Evolutionary conservation across 2,797 vertebrate genomes (phyloP), one percentile per base, ranked within the genome.

Genomic region (Clarias fuscus): DNA sequence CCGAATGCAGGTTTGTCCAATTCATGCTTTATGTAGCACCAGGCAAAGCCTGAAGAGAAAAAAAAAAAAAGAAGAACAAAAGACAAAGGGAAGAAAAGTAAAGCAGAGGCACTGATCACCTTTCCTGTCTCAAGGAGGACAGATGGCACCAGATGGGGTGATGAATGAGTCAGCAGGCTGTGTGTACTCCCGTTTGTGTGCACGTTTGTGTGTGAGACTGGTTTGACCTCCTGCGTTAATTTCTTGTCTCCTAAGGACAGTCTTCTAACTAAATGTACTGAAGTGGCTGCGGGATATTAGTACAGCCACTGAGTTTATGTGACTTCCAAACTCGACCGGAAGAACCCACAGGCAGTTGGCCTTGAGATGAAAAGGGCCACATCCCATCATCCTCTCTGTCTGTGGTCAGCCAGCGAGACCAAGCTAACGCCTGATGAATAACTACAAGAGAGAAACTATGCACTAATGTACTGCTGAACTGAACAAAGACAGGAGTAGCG

Each of bases 91-190:
- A 59, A 37, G 64, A 53, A 84, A 82, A 76, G 68, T 67, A 43
- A 67, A 20, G 30, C 56, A 40, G 7, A 76, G 27, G 59, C 61
- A 84, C 71, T 58, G 78, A 82, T 87, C 86, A 89, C 90, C 89
- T 90, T 87, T 88, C 73, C 85, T 89, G 88, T 88, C 86, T 84
- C 68, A 70, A 85, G 83, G 84, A 89, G 89, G 86, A 88, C 89
- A 91, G 88, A 90, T 87, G 85, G 89, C 73, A 83, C 40, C 90
- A 90, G 89, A 91, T 89, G 88, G 88, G 89, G 62, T 88, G 85
- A 90, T 85, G 86, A 88, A 88, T 87, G 89, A 89, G 77, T 91
- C 89, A 90, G 90, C 89, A 83, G 84, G 85, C 71, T 88, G 78
- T 86, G 83, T 86, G 82, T 84, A 73, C 80, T 70, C 48, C 48